Base-by-base conservation (phyloP, 2,113 vertebrate species). In the Mustela lutreola region DNA sequence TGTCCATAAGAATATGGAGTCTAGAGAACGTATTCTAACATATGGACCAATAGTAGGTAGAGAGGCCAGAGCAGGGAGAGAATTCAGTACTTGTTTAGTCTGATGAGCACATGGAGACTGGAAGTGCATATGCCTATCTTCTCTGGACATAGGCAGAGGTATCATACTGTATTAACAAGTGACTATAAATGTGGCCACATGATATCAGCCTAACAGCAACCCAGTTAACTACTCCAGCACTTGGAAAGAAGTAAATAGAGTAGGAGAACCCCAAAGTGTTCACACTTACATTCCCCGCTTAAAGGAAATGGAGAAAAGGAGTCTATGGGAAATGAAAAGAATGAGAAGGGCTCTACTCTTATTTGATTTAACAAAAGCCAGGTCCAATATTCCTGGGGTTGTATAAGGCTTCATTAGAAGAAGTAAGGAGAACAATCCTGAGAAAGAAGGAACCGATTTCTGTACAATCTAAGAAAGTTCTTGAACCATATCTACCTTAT, bases 11-110 rank as follows among this genome's bases (percentile, higher is more conserved):
- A 80, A 6, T 60, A 10, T 65, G 18, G 36, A 48, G 5, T 45
- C 56, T 89, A 92, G 48, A 88, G 36, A 94, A 75, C 5, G 18
- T 79, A 67, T 86, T n/a, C n/a, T 73, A 89, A 92, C 31, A 83
- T 2, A 56, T 12, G 31, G 33, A 39, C 36, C 36, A 50, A 31
- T 1, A 79, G 21, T 19, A 48, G 2, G 16, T 10, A 42, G 48
- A 85, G 63, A 84, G 48, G 11, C 16, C 14, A 50, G 24, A 26
- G 21, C 26, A 50, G 11, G 4, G 19, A 95, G 4, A 79, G 9
- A 91, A 9, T 63, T 9, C 78, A 91, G 2, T 11, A 33, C 24
- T 56, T 89, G 33, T 75, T 56, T 62, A 60, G 0, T 60, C 12
- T 85, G 19, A 65, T 42, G n/a, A 45, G 7, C 22, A 89, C 21